Conservation (phyloP, 2,113 vertebrate genomes). For the Trachemys scripta region DNA sequence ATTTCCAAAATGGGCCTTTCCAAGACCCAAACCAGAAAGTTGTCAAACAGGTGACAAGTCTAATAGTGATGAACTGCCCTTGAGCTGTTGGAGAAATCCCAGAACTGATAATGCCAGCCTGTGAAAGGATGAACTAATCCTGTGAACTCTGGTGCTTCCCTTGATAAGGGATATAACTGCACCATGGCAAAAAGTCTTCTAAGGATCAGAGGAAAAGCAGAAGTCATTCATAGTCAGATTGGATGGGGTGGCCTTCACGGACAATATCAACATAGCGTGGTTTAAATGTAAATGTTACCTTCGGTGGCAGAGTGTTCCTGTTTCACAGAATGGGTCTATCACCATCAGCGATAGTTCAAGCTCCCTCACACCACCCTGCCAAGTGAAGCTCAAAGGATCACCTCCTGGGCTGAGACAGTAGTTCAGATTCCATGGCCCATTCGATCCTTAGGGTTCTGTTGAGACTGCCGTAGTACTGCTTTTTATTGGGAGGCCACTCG, state of each 20-base stretch:
- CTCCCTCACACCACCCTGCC: neutral
- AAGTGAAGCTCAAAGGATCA: neutral
- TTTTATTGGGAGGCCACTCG: neutral
- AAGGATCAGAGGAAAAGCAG: neutral
- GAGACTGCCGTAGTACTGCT: neutral
- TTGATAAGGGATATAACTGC: neutral
- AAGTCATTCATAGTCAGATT: neutral
- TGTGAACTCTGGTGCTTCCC: neutral
- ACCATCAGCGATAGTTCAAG: neutral
- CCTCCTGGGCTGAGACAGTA: constrained; percentile 6
- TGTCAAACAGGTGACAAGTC: neutral
- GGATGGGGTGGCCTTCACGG: neutral
- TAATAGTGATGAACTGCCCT: constrained; percentile 14
- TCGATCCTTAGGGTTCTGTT: constrained; percentile 9
- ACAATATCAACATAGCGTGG: neutral
- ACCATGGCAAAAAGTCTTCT: neutral
- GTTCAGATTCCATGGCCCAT: neutral
- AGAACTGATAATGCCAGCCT: neutral
- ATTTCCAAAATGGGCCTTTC: constrained; percentile 62
- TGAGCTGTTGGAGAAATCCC: constrained; percentile 15
- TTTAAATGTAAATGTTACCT: neutral
- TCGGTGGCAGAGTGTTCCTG: neutral
- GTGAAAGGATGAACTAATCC: constrained; percentile 12
- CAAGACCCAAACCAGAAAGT: constrained; percentile 6
- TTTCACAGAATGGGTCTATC: neutral